A percentile compares a stretch with the other conserved stretches of the same genome.
These are phyloP conservation scores for Microcebus griseorufus DNA, from an alignment of 2,113 vertebrate genomes.

Conservation along the genomic window DNA sequence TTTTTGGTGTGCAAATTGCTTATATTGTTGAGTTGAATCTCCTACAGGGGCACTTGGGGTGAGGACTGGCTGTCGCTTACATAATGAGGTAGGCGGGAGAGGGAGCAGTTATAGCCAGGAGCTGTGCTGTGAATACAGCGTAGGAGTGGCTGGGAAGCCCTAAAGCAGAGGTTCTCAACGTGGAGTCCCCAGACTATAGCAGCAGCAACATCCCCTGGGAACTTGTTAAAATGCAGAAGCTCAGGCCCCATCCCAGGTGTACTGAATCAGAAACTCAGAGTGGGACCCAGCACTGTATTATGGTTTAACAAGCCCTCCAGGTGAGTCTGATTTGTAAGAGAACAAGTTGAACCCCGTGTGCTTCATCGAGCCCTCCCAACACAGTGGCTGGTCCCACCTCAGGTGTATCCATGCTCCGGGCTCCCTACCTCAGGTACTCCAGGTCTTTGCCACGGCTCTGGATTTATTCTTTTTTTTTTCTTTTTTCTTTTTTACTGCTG, in stretches of 20 bases:
- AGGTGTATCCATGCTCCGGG: background rate
- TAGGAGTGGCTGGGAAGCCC: background rate
- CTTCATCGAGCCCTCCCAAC: no score
- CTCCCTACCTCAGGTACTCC: background rate
- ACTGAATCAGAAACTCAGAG: background rate
- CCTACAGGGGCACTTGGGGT: no score
- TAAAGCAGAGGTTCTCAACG: background rate
- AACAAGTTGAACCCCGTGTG: background rate
- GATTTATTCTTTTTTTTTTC: background rate
- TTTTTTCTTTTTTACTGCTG: no score
- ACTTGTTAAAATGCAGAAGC: background rate
- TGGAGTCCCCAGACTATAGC: background rate
- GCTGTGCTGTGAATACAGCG: background rate
- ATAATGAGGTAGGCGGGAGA: background rate
- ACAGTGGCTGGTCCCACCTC: accelerated
- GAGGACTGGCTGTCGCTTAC: background rate
- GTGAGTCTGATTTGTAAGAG: background rate
- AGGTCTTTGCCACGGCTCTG: background rate
- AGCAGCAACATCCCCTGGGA: background rate
- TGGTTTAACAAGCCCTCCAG: background rate
- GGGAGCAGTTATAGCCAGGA: background rate
- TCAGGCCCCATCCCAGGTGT: background rate
- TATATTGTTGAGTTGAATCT: no score
- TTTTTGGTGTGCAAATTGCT: background rate
- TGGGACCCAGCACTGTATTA: background rate